Evolutionary conservation across 2,888 invertebrate genomes (phyloP).

Genomic region (Tribolium freemani): DNA sequence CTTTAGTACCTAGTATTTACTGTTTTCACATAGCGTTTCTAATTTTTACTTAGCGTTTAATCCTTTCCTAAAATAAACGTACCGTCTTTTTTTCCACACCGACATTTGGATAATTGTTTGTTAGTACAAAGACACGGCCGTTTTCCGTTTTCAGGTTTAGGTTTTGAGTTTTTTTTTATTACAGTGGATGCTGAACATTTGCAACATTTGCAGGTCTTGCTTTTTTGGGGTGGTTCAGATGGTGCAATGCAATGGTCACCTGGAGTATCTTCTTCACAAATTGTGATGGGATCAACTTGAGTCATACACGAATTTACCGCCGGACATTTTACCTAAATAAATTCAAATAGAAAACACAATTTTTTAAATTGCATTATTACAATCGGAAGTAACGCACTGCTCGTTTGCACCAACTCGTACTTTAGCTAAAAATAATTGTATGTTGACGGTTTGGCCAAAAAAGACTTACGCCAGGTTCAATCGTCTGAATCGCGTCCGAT

Average conservation of each 20-base stretch:
- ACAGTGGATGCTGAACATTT: conserved; percentile 6
- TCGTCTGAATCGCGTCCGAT: conserved; percentile 10
- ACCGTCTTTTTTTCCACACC: not conserved
- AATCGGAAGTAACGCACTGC: not conserved
- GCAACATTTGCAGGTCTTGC: conserved; percentile 14
- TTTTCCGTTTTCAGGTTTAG: not conserved
- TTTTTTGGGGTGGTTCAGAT: conserved; percentile 14
- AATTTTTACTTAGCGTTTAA: no score
- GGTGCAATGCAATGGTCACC: conserved; percentile 11
- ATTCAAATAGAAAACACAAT: no score
- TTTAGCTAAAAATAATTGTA: not conserved
- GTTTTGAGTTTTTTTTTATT: not conserved
- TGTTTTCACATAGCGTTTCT: no score
- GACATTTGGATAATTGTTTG: not conserved
- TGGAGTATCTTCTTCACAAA: not conserved
- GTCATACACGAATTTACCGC: not conserved
- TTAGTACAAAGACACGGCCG: not conserved
- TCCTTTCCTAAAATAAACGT: no score
- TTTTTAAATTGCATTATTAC: no score
- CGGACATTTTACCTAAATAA: no score
- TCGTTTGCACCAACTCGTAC: not conserved
- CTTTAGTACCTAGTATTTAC: no score
- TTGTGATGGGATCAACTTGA: not conserved
- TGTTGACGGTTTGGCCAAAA: not conserved
- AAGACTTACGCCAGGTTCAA: conserved; percentile 3